These are phyloP conservation scores for Argyrosomus japonicus DNA, from an alignment of 2,113 vertebrate genomes.

Conservation along the genomic window DNA sequence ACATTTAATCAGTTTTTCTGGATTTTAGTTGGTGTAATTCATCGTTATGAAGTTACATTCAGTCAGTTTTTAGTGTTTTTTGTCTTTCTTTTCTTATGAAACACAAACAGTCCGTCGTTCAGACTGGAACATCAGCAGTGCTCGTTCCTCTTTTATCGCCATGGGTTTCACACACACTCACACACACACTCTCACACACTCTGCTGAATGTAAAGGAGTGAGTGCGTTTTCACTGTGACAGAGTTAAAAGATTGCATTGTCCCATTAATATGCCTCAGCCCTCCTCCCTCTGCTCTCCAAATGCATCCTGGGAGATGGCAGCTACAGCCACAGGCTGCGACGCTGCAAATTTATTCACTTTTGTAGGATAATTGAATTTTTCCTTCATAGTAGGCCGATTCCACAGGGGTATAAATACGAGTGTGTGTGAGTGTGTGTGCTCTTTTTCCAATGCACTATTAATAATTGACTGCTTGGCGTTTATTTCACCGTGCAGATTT, in stretches of 20 bases:
- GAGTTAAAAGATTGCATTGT: conserved; percentile 59
- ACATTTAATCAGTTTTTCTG: no score
- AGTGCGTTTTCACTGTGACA: conserved; percentile 47
- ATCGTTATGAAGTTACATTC: no score
- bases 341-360: conserved; percentile 85
- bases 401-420: conserved; percentile 52
- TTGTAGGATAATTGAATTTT: conserved; percentile 85
- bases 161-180: conserved; percentile 2
- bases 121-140: no score
- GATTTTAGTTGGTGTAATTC: no score
- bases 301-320: conserved; percentile 74
- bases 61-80: no score
- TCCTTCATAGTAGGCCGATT: conserved; percentile 78
- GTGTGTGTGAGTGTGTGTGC: conserved; percentile 20
- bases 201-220: conserved; percentile 1
- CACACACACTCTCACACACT: not conserved
- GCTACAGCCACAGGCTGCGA: conserved; percentile 63
- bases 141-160: no score
- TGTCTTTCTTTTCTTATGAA: no score
- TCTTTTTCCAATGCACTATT: conserved; percentile 60
- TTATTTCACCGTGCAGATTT: conserved; percentile 52
- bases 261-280: conserved; percentile 67
- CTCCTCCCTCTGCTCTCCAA: conserved; percentile 50
- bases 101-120: no score
- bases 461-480: conserved; percentile 76